Evolutionary conservation across 1,140 invertebrate genomes (phyloP), one percentile per base, ranked within the genome.

Genomic region (Eriosoma lanigerum): DNA sequence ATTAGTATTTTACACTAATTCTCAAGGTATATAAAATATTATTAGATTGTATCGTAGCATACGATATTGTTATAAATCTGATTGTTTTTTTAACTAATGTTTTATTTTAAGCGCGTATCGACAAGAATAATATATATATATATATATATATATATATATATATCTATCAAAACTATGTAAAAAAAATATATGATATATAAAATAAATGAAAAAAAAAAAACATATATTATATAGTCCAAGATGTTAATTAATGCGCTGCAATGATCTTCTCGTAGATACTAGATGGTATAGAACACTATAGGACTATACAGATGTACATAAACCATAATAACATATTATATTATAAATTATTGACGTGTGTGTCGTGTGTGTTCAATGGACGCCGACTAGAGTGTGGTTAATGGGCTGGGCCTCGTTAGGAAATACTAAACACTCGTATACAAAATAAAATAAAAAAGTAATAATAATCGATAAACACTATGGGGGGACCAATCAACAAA

Each of bases 401-500:
- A 38, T 44, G 62, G 29, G 62, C n/a, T 24, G 66, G 44, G 66
- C 44, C 46, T 50, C 21, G 6, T 60, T 60, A 60, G 56, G 6
- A 5, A 70, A 10, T 70, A 70, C 44, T 48, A 48, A 19, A 70
- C 21, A 48, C 13, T 19, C 21, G 19, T 24, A 13, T 13, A 38
- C 8, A 38, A 38, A 38, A n/a, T n/a, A 54, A n/a, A 15, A n/a
- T 15, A 54, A 54, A 68, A 70, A 70, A 68, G 48, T 13, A 70
- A 24, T 19, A 19, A 70, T 70, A 48, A 70, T 48, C 44, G 64
- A 68, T 24, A 68, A 38, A 48, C 44, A 70, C 66, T 70, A 38
- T 5, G 66, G 46, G 13, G 46, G 13, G 52, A 24, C 29, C 50
- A 75, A 54, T 56, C 48, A 21, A 54, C 29, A 50, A 32, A 32